Base-by-base conservation (phyloP, 2,113 vertebrate species). In the Centropus unirufus region DNA sequence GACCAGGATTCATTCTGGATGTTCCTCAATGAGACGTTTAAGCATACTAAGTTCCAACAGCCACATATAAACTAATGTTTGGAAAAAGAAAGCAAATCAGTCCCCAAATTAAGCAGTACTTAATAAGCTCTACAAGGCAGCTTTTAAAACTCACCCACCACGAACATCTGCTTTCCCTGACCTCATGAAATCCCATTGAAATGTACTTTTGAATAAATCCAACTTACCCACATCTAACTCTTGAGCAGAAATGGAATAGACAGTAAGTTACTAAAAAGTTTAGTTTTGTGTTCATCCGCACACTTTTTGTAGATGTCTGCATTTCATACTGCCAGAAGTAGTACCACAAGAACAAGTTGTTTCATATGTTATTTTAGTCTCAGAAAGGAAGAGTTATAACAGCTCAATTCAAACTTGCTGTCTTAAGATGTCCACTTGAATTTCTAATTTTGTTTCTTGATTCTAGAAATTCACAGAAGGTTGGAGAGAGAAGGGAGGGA, bases 401-500 rank as follows among this genome's bases (percentile, higher is more conserved):
- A 49, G 24, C 32, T 59, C 22, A 55, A 70, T 47, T 32, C 27
- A 81, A 54, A 59, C 23, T 76, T 89, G 18, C 36, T 47, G 4
- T 70, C 61, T 83, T 64, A 46, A 83, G 32, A 40, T 69, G 36
- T 78, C 21, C n/a, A 46, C 30, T 77, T 86, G 39, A 72, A 81
- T 93, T 90, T 90, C 34, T 29, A 62, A 27, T 83, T 93, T 69
- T 83, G 17, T 85, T 90, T 80, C 54, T 70, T 66, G 32, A 67
- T 69, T 85, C 95, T 42, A 83, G 84, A 91, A 80, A 88, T 59
- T 62, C 42, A 49, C 52, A 94, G 70, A 94, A 85, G 27, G 52
- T 6, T 83, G n/a, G 22, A 20, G 13, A 67, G 47, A 77, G 32
- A 16, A 82, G 29, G 11, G 36, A 27, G 23, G 9, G 52, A 88